phyloP scores from a whole-genome alignment of 2,888 invertebrate genomes.

The Eledona agricola region DNA sequence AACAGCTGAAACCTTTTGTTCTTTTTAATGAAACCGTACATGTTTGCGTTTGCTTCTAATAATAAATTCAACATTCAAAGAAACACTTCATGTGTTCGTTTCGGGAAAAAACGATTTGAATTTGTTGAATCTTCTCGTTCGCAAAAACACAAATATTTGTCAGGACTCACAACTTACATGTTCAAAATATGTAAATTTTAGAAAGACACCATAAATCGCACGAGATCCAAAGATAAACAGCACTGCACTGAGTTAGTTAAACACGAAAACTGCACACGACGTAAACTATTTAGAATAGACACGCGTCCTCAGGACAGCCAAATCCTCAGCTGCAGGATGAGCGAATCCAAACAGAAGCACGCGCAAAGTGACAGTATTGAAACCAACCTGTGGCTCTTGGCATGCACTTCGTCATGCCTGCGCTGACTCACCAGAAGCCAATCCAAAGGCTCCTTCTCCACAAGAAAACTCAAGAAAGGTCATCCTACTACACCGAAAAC shows the following conservation, averaged over 20 bases:
- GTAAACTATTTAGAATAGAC: slow-evolving; percentile 6
- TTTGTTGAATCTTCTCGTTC: neutral
- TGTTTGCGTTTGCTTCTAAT: slow-evolving; percentile 6
- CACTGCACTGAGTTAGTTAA: slow-evolving; percentile 11
- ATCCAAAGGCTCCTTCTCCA: slow-evolving; percentile 16
- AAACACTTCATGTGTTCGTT: neutral
- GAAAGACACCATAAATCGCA: too few relatives aligned
- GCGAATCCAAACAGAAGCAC: slow-evolving; percentile 44
- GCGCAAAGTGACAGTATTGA: slow-evolving; percentile 45
- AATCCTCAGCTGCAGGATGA: slow-evolving; percentile 29
- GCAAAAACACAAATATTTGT: slow-evolving; percentile 1
- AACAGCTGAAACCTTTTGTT: slow-evolving; percentile 7
- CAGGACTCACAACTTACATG: neutral
- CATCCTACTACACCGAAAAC: slow-evolving; percentile 11
- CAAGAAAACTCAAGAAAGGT: slow-evolving; percentile 30
- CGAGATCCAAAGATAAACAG: slow-evolving; percentile 7
- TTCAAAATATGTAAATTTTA: slow-evolving; percentile 5
- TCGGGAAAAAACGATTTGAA: neutral
- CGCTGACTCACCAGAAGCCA: slow-evolving; percentile 47
- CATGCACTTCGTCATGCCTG: slow-evolving; percentile 46
- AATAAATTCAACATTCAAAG: slow-evolving; percentile 5
- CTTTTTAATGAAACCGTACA: neutral
- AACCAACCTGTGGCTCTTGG: slow-evolving; percentile 53
- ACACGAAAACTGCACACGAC: slow-evolving; percentile 14
- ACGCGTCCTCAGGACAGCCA: slow-evolving; percentile 13